phyloP scores from a whole-genome alignment of 2,888 invertebrate genomes.

The Pollenia griseotomentosa region DNA sequence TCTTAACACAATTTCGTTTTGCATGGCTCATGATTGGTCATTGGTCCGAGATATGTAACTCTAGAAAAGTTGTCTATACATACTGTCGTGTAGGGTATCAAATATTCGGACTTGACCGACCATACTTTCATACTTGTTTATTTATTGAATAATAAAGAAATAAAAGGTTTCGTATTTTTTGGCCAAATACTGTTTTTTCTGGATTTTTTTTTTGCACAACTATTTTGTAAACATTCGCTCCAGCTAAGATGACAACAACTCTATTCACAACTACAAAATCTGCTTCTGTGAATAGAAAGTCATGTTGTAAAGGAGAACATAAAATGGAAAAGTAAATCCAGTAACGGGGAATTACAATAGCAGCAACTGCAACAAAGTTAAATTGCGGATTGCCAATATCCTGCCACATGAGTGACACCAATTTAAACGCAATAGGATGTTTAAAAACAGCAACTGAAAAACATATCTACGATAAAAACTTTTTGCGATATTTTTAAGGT shows the following conservation, averaged over 20 bases:
- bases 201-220: neutral
- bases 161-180: neutral
- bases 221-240: slow-evolving; percentile 12
- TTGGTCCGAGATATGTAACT: too few relatives aligned
- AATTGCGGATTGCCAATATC: slow-evolving; percentile 62
- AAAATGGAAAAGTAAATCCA: slow-evolving; percentile 15
- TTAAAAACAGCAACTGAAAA: slow-evolving; percentile 17
- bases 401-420: slow-evolving; percentile 56
- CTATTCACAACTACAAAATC: slow-evolving; percentile 4
- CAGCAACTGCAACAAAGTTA: slow-evolving; percentile 19
- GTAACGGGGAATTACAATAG: slow-evolving; percentile 1
- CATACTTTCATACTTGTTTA: too few relatives aligned
- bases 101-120: too few relatives aligned
- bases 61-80: too few relatives aligned
- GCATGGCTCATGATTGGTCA: too few relatives aligned
- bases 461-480: neutral
- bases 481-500: slow-evolving; percentile 25
- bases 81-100: too few relatives aligned
- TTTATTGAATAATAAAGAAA: too few relatives aligned
- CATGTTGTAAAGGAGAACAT: slow-evolving; percentile 5
- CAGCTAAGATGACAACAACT: slow-evolving; percentile 38
- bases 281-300: slow-evolving; percentile 23
- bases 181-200: neutral
- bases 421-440: slow-evolving; percentile 53
- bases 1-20: too few relatives aligned